Evolutionary conservation across 1,140 invertebrate genomes (phyloP), one percentile per base, ranked within the genome.

Genomic region (Rhizoglyphus robini): DNA sequence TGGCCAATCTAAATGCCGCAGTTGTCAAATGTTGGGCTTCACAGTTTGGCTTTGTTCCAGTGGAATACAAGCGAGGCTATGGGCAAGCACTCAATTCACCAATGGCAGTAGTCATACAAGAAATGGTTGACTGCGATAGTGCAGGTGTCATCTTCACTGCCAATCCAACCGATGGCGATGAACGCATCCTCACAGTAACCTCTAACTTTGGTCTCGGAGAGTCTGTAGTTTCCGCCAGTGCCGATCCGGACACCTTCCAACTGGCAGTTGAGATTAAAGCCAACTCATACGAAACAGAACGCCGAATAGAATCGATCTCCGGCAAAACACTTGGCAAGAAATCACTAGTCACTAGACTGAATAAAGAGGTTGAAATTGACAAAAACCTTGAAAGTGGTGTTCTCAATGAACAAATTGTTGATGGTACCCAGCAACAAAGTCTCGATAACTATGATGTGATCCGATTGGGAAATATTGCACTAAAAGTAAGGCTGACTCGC

Each of bases 191-290:
- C 47, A 75, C 83, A 18, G 82, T 91, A 59, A 87, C 86, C 18
- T 84, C 86, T 0, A 88, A 88, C 75, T 87, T 83, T 76, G 88
- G 88, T 0, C 75, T 89, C 2, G 88, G 88, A 68, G 88, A 90
- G 57, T 68, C 67, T 20, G 86, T 90, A 1, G 88, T 89, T 0
- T 88, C 86, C 0, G 86, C 83, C 0, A 73, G 77, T 30, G 78
- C 83, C 0, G 86, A 88, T 67, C 86, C 87, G 0, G 87, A 89
- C 71, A 85, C 83, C 0, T 76, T 88, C 59, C 77, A 77, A 48
- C 71, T 88, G 29, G 72, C 8, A 23, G 3, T 60, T 0, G 34
- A 48, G 4, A 61, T 66, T 11, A 20, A 34, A 31, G n/a, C 60
- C 27, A 51, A 63, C 32, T 46, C 65, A 23, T 31, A 61, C 5